A percentile compares a stretch with the other conserved stretches of the same genome.
Evolutionary conservation across 2,113 vertebrate genomes (phyloP).

Genomic region (Actenoides hombroni): DNA sequence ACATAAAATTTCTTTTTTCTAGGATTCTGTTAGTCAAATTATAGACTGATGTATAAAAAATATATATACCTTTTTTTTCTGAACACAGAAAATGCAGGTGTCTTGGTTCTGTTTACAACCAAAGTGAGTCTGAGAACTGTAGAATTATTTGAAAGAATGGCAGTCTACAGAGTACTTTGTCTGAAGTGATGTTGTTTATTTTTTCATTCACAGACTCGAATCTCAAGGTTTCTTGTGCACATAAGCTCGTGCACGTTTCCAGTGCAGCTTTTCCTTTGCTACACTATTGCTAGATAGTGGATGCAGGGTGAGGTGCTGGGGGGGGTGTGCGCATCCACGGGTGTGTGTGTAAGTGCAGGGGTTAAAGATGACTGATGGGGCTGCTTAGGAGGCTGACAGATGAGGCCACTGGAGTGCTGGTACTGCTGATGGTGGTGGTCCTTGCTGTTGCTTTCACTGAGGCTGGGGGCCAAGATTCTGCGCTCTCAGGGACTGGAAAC

Average conservation of each 20-base stretch:
- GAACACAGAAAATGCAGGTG: background rate
- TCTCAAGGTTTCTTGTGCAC: background rate
- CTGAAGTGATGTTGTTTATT: background rate
- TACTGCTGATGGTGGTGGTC: background rate
- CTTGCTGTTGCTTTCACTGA: fast-evolving
- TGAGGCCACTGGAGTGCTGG: fast-evolving
- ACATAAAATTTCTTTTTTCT: background rate
- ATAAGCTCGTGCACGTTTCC: background rate
- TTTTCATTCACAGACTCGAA: background rate
- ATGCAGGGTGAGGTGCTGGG: background rate
- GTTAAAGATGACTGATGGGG: background rate
- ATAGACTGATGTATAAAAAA: background rate
- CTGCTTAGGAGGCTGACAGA: background rate
- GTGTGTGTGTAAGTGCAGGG: background rate
- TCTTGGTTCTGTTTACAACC: background rate
- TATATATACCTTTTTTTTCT: background rate
- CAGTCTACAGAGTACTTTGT: background rate
- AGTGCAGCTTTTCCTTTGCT: background rate
- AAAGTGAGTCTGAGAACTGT: background rate
- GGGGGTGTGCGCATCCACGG: fast-evolving
- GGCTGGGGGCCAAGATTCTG: background rate
- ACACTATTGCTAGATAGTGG: background rate
- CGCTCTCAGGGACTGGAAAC: background rate
- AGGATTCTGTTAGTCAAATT: background rate
- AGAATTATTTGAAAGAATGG: background rate